A percentile compares a stretch with the other conserved stretches of the same genome.
Conservation (phyloP, 2,888 invertebrate species). For the Megaustenia siamemsis region DNA sequence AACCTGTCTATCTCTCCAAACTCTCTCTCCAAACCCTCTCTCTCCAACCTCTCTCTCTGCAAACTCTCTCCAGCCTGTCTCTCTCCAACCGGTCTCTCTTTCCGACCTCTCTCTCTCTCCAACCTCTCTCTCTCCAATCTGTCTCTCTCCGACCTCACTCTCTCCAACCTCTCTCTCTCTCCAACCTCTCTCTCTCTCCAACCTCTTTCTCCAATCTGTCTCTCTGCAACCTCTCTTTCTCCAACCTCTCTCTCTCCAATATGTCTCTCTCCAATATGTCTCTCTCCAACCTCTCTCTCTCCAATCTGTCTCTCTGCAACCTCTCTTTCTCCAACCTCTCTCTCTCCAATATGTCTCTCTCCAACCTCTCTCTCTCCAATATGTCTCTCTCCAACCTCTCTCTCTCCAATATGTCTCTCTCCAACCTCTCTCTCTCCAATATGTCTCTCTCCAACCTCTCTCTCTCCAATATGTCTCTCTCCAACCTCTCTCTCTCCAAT, state of each 20-base stretch:
- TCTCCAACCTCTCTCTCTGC: too few relatives aligned
- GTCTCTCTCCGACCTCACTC: too few relatives aligned
- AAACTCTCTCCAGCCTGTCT: too few relatives aligned
- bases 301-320: background rate
- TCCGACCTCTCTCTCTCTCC: too few relatives aligned
- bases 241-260: background rate
- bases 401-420: background rate
- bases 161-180: too few relatives aligned
- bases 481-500: too few relatives aligned
- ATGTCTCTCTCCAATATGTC: background rate
- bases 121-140: too few relatives aligned
- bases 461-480: too few relatives aligned
- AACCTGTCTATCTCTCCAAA: too few relatives aligned
- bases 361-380: background rate
- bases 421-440: background rate
- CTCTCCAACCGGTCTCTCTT: too few relatives aligned
- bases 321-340: background rate
- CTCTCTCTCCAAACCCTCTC: too few relatives aligned
- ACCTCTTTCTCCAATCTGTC: background rate
- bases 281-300: background rate
- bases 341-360: background rate
- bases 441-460: background rate
- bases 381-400: background rate
- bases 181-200: background rate
- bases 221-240: background rate